Percentiles rank a stretch among this genome's conserved stretches.
Conservation (phyloP, 1,140 invertebrate species). For the Drosophila seguyi region DNA sequence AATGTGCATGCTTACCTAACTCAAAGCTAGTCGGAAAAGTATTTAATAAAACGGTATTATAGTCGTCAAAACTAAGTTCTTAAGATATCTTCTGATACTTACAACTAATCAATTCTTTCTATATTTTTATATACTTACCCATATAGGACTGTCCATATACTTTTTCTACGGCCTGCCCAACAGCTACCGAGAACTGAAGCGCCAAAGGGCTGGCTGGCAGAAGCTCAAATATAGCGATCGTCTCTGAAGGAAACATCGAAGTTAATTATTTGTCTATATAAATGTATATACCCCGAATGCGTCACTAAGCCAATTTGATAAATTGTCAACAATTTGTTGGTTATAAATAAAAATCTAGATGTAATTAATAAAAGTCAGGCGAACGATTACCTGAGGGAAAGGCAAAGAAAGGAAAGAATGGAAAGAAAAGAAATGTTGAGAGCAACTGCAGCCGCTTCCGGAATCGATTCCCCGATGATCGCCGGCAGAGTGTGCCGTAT, state of each 20-base stretch:
- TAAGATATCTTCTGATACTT: conserved; percentile 14
- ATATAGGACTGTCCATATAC: conserved; percentile 77
- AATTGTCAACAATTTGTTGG: conserved; percentile 78
- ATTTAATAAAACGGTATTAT: conserved; percentile 37
- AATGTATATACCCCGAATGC: conserved; percentile 21
- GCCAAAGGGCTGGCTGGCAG: conserved; percentile 78
- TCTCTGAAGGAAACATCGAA: conserved; percentile 32
- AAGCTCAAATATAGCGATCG: conserved; percentile 78
- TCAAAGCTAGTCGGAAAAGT: conserved; percentile 44
- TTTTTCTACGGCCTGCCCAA: conserved; percentile 81
- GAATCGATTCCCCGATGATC: conserved; percentile 47
- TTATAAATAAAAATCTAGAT: conserved; percentile 80
- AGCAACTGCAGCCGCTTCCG: conserved; percentile 77
- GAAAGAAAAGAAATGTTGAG: conserved; percentile 61
- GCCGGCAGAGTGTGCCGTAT: conserved; percentile 50
- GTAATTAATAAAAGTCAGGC: conserved; percentile 81
- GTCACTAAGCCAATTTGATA: conserved; percentile 72
- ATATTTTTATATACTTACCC: too few species aligned
- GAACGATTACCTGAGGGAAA: conserved; percentile 43
- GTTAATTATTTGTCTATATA: conserved; percentile 34
- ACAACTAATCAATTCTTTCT: conserved; percentile 30
- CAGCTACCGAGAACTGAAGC: conserved; percentile 79
- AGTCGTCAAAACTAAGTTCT: conserved; percentile 16
- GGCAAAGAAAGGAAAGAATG: conserved; percentile 1
- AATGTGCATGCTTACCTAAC: conserved; percentile 38